Conservation (phyloP, 2,888 invertebrate species). For the Esperia sulphurella region DNA sequence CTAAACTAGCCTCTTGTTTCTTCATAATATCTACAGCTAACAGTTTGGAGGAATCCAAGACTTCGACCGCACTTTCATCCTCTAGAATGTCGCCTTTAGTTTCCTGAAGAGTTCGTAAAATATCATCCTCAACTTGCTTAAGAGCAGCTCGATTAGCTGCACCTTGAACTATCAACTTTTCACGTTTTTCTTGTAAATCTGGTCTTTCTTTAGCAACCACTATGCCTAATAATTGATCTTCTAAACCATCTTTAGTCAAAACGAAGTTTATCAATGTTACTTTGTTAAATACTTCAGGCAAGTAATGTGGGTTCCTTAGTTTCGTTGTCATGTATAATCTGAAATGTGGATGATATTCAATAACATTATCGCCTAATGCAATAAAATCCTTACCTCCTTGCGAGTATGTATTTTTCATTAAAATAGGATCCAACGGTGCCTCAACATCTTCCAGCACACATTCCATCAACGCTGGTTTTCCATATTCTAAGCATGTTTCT, state of each 20-base stretch:
- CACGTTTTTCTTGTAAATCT: conserved; percentile 89
- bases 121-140: conserved; percentile 93
- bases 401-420: conserved; percentile 86
- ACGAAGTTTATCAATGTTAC: conserved; percentile 92
- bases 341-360: conserved; percentile 87
- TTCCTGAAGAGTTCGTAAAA: conserved; percentile 89
- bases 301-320: conserved; percentile 90
- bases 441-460: conserved; percentile 88
- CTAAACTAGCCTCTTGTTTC: conserved; percentile 88
- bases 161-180: conserved; percentile 87
- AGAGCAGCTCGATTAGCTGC: conserved; percentile 89
- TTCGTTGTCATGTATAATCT: conserved; percentile 90
- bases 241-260: conserved; percentile 88
- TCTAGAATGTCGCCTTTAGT: conserved; percentile 93
- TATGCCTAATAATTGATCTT: conserved; percentile 90
- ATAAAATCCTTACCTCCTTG: conserved; percentile 87
- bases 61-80: conserved; percentile 93
- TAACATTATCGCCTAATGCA: conserved; percentile 86
- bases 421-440: conserved; percentile 87
- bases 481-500: conserved; percentile 86
- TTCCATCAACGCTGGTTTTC: conserved; percentile 88
- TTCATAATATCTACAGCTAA: conserved; percentile 89
- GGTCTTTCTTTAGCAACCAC: conserved; percentile 92
- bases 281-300: conserved; percentile 91
- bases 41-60: conserved; percentile 91